phyloP scores from a whole-genome alignment of 2,113 vertebrate species.

The Poeciliopsis occidentalis region DNA sequence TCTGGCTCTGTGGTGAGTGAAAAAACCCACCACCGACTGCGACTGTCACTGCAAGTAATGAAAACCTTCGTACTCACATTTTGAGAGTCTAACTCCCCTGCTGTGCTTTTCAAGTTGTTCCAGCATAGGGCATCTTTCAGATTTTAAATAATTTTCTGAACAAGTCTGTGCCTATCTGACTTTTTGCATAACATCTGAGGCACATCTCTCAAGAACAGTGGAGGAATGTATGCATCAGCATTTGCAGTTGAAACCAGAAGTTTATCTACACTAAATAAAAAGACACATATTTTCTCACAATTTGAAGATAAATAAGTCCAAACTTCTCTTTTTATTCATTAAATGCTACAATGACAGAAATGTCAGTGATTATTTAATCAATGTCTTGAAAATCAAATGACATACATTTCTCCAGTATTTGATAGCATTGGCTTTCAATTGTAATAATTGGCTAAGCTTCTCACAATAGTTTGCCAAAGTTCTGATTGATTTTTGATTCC shows the following conservation, averaged over 20 bases:
- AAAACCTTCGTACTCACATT: neutral
- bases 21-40: neutral
- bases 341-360: no score
- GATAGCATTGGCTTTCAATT: no score
- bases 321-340: no score
- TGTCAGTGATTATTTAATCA: no score
- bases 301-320: no score
- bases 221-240: neutral
- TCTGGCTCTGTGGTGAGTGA: neutral
- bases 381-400: no score
- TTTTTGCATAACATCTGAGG: neutral
- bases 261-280: no score
- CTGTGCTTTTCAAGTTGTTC: constrained; percentile 6
- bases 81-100: constrained; percentile 4
- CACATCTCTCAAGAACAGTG: neutral
- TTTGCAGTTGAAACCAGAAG: neutral
- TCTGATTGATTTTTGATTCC: no score
- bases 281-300: no score
- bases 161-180: neutral
- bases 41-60: constrained; percentile 9
- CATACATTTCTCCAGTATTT: no score
- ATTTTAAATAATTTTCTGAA: neutral
- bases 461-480: no score
- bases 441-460: no score
- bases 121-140: neutral